Evolutionary conservation across 35 echinoderm and acorn worm species (phyloP).

Genomic region (Apostichopus parvimensis): DNA sequence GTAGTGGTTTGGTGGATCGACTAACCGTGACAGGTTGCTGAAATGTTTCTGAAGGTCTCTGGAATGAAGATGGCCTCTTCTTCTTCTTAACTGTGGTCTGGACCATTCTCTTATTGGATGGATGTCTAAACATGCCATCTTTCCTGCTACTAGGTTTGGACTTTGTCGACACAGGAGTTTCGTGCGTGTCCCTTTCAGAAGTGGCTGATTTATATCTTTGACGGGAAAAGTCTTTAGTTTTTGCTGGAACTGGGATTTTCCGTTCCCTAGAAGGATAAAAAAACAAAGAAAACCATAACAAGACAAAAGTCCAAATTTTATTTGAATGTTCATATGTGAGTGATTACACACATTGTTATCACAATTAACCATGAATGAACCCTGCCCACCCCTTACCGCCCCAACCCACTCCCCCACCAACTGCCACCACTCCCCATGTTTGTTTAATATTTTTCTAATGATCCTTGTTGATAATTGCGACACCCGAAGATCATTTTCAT

Average conservation of each 20-base stretch:
- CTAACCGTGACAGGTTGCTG: background rate
- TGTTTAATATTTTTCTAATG: too few species aligned
- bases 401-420: too few species aligned
- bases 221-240: background rate
- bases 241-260: background rate
- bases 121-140: background rate
- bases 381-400: too few species aligned
- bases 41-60: background rate
- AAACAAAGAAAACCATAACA: too few species aligned
- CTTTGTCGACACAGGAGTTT: background rate
- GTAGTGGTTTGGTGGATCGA: background rate
- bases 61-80: background rate
- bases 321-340: too few species aligned
- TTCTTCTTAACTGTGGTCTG: conserved; percentile 20
- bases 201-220: background rate
- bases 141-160: background rate
- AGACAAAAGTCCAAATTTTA: too few species aligned
- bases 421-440: too few species aligned
- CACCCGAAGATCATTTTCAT: too few species aligned
- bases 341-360: too few species aligned
- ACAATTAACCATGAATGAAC: too few species aligned
- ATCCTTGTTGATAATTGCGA: too few species aligned
- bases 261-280: background rate
- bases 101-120: conserved; percentile 1
- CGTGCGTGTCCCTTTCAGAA: background rate